Percentiles rank a stretch among this genome's conserved stretches.
Evolutionary conservation across 2,113 vertebrate genomes (phyloP).

Genomic region (Pituophis catenifer): DNA sequence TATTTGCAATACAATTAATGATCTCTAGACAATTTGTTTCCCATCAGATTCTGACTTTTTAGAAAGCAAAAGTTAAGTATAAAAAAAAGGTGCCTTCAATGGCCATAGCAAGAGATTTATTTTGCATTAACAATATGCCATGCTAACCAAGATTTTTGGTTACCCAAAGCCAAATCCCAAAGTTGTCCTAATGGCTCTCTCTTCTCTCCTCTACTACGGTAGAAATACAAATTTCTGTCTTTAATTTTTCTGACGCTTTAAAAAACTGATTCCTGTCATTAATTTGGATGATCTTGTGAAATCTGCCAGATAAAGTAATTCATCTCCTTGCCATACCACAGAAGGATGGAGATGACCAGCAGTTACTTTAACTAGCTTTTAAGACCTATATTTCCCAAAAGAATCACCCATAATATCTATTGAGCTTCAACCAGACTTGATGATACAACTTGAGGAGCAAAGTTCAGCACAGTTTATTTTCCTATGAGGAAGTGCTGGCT

Average conservation of each 20-base stretch:
- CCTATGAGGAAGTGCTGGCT: slow-evolving; percentile 36
- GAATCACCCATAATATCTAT: background rate
- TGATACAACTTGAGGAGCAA: slow-evolving; percentile 40
- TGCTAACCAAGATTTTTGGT: background rate
- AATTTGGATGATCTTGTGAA: background rate
- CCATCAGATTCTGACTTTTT: background rate
- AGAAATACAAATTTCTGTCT: background rate
- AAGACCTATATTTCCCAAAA: background rate
- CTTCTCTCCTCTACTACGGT: background rate
- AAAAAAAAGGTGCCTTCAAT: background rate
- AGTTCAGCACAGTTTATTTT: slow-evolving; percentile 40
- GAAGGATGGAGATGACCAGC: background rate
- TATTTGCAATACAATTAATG: background rate
- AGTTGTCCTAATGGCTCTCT: background rate
- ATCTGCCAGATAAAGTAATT: background rate
- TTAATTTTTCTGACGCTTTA: background rate
- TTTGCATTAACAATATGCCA: background rate
- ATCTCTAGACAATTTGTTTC: background rate
- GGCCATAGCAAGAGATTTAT: background rate
- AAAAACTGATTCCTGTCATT: background rate
- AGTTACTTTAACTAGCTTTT: background rate
- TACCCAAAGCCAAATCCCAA: background rate
- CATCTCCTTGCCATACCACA: background rate
- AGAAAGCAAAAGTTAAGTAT: background rate
- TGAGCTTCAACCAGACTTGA: slow-evolving; percentile 18